phyloP scores from a whole-genome alignment of 2,113 vertebrate genomes.

The Rhombomys opimus region DNA sequence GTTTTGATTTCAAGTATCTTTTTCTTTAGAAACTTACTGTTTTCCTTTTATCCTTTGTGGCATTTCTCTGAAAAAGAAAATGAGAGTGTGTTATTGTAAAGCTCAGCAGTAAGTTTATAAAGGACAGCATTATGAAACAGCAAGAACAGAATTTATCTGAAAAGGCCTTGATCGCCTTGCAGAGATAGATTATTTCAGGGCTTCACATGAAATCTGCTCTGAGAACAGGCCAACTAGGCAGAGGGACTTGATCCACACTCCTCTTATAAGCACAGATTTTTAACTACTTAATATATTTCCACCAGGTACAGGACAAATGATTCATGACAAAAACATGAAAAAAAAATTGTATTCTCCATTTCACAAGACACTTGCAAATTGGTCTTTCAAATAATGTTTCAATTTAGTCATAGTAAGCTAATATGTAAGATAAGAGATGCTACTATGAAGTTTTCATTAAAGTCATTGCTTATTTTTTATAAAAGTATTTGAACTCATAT shows the following conservation, averaged over 20 bases:
- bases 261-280: background rate
- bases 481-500: background rate
- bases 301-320: background rate
- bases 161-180: background rate
- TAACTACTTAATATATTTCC: background rate
- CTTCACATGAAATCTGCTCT: background rate
- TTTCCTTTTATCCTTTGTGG: background rate
- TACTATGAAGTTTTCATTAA: background rate
- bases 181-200: background rate
- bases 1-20: constrained; percentile 28
- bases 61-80: background rate
- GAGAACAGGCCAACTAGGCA: background rate
- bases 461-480: background rate
- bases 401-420: background rate
- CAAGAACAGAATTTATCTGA: background rate
- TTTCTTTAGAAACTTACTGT: constrained; percentile 1
- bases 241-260: background rate
- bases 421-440: no score
- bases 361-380: background rate
- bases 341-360: background rate
- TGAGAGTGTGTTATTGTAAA: background rate
- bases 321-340: background rate
- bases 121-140: background rate
- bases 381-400: background rate
- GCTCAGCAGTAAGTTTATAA: background rate